Percentiles rank a stretch among this genome's conserved stretches.
These are phyloP conservation scores for Melanophora roralis DNA, from an alignment of 2,888 invertebrate genomes.

Conservation along the genomic window DNA sequence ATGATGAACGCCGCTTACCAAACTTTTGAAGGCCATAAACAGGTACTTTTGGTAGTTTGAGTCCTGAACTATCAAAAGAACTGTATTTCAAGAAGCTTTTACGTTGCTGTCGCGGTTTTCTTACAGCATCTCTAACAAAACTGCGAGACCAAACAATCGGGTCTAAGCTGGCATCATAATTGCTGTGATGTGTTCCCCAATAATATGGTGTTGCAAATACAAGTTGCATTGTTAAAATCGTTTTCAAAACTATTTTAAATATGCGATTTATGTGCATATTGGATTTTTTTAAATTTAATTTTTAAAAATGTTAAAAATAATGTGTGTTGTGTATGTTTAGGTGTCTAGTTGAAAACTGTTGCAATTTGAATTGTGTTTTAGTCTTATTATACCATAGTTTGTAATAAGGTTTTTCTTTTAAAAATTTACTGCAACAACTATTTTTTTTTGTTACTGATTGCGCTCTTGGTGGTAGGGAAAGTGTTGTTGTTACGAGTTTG, in stretches of 20 bases:
- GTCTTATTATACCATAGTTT: slow-evolving; percentile 61
- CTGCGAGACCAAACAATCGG: slow-evolving; percentile 72
- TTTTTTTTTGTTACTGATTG: slow-evolving; percentile 12
- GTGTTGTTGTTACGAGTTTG: not conserved
- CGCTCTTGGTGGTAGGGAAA: not conserved
- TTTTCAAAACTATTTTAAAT: slow-evolving; percentile 4
- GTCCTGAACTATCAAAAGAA: not conserved
- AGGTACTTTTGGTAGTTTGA: not conserved
- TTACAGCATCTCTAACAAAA: slow-evolving; percentile 70
- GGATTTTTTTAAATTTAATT: not conserved
- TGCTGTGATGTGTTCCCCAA: slow-evolving; percentile 66
- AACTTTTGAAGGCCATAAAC: not conserved
- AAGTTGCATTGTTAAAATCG: slow-evolving; percentile 22
- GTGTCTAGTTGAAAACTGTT: slow-evolving; percentile 63
- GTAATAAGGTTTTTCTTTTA: slow-evolving; percentile 21
- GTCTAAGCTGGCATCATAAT: slow-evolving; percentile 73
- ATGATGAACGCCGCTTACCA: slow-evolving; percentile 29
- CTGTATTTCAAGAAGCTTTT: not conserved
- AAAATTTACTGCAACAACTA: slow-evolving; percentile 6
- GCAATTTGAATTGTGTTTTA: slow-evolving; percentile 62
- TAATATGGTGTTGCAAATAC: slow-evolving; percentile 57
- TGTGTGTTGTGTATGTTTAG: slow-evolving; percentile 2
- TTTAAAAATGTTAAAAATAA: not conserved
- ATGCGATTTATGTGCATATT: slow-evolving; percentile 20
- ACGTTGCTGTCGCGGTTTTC: slow-evolving; percentile 65